phyloP scores from a whole-genome alignment of 2,113 vertebrate genomes.

The Rhinoderma darwinii region DNA sequence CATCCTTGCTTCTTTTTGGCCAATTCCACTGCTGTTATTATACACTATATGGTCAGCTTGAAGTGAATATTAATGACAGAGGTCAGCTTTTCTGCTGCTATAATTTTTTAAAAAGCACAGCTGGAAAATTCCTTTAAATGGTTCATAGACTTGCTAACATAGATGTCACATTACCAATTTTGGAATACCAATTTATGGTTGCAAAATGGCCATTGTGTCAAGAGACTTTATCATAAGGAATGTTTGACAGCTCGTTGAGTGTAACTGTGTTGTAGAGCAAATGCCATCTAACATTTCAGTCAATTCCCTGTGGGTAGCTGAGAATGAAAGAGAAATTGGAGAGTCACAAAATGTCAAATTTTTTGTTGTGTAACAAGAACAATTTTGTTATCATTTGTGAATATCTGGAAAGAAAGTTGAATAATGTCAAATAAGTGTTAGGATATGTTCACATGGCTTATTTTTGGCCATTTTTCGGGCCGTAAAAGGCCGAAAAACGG shows the following conservation, averaged over 20 bases:
- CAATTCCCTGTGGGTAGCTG: not conserved
- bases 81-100: not conserved
- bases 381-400: not conserved
- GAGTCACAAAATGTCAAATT: not conserved
- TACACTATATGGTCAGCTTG: not conserved
- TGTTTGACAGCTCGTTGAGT: not conserved
- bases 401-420: not conserved
- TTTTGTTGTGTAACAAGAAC: not conserved
- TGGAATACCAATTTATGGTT: not conserved
- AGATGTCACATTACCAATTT: not conserved
- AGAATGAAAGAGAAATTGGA: constrained; percentile 2
- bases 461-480: too few species aligned
- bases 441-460: too few species aligned
- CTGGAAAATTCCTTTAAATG: not conserved
- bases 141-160: not conserved
- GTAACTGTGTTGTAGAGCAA: not conserved
- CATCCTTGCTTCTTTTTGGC: too few species aligned
- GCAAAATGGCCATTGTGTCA: not conserved
- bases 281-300: constrained; percentile 15
- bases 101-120: too few species aligned
- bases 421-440: not conserved
- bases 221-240: not conserved
- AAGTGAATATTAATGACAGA: not conserved
- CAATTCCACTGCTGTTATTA: too few species aligned
- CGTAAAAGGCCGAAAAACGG: too few species aligned